These are phyloP conservation scores for Cremastobaeus sp. DNA, from an alignment of 2,888 invertebrate species.

Conservation along the genomic window DNA sequence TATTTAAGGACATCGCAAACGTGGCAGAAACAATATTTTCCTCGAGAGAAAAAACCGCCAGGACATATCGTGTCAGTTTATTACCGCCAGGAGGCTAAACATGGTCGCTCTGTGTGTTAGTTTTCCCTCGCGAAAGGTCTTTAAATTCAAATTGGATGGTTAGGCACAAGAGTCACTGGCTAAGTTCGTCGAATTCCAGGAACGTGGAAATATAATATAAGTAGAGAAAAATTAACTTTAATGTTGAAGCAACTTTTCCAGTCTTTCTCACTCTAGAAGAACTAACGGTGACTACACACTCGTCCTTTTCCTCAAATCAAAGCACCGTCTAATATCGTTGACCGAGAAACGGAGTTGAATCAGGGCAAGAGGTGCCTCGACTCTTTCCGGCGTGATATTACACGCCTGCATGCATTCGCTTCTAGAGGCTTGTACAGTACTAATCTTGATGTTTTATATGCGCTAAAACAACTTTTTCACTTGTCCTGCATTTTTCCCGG, in stretches of 20 bases:
- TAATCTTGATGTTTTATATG: constrained; percentile 32
- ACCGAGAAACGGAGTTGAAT: constrained; percentile 56
- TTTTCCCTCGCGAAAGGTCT: no score
- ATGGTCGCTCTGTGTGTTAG: no score
- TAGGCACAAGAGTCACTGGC: constrained; percentile 11
- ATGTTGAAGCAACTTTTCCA: constrained; percentile 33
- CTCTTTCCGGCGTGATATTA: constrained; percentile 29
- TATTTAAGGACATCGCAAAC: no score
- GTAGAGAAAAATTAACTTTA: constrained; percentile 25
- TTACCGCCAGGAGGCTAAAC: no score
- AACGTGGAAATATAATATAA: constrained; percentile 38
- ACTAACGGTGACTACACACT: constrained; percentile 35
- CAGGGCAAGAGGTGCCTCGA: constrained; percentile 56
- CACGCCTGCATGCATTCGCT: constrained; percentile 46
- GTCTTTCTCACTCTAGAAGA: constrained; percentile 31
- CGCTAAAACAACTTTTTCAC: neutral
- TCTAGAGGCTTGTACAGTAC: constrained; percentile 17
- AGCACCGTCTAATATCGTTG: constrained; percentile 58
- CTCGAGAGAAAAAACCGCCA: no score
- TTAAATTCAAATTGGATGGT: constrained; percentile 38
- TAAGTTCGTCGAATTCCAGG: constrained; percentile 34
- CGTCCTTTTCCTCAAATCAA: constrained; percentile 48
- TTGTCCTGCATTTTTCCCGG: neutral
- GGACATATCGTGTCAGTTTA: no score
- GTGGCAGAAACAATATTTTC: no score